A percentile compares a stretch with the other conserved stretches of the same genome.
Evolutionary conservation across 2,888 invertebrate genomes (phyloP).

Genomic region (Harmothoe impar): DNA sequence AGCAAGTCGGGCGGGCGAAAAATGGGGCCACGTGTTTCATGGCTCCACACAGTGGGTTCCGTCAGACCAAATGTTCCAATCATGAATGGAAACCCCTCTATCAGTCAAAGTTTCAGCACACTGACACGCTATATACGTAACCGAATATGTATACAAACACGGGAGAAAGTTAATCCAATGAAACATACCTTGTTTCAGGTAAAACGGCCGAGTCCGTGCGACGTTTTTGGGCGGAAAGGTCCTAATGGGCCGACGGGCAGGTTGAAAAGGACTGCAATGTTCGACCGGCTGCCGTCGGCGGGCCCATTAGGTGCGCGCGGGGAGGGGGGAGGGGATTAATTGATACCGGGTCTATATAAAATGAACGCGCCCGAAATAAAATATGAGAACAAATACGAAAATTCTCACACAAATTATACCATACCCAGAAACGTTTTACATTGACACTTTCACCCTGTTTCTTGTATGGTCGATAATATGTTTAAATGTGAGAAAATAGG

Average conservation of each 20-base stretch:
- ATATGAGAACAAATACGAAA: not conserved
- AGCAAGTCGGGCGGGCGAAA: constrained; percentile 52
- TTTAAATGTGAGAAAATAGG: not conserved
- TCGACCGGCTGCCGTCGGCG: constrained; percentile 3
- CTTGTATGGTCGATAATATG: not conserved
- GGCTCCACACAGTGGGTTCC: not conserved
- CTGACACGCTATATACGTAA: not conserved
- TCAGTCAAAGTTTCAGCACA: not conserved
- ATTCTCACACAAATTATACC: not conserved
- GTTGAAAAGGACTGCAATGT: constrained; percentile 44
- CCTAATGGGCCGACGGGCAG: constrained; percentile 40
- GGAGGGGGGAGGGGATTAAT: constrained; percentile 33
- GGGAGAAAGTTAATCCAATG: not conserved
- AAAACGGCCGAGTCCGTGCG: not conserved
- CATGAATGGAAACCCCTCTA: constrained; percentile 29
- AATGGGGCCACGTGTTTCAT: constrained; percentile 58
- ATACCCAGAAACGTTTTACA: no score
- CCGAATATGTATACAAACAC: not conserved
- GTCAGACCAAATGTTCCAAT: not conserved
- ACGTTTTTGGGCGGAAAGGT: constrained; percentile 21
- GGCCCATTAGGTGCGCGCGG: not conserved
- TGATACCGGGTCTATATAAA: not conserved
- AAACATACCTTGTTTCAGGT: not conserved
- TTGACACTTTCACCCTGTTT: no score
- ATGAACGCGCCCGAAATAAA: not conserved